Base-by-base conservation (phyloP, 2,113 vertebrate species). In the Menidia beryllina region DNA sequence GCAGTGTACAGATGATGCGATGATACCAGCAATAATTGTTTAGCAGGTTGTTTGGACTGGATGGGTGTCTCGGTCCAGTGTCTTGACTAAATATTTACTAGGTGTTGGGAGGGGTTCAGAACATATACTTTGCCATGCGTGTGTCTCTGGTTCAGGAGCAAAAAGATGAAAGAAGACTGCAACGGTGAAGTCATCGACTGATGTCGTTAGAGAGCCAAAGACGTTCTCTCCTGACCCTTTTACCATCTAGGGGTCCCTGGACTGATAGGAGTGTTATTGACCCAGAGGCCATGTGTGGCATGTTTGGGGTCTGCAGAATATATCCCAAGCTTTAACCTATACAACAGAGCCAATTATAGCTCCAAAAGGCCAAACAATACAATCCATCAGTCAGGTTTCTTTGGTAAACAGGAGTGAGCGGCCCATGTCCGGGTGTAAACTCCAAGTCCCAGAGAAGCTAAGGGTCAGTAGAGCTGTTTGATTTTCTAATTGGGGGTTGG, bases 281-380 rank as follows among this genome's bases (percentile, higher is more conserved):
- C 92, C 92, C 85, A 73, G 77, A 88, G 90, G 90, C 91, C 88
- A 85, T 85, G 80, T 49, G 49, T 93, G 93, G 91, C 91, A 93
- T 93, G 92, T 94, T 94, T 94, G 79, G 91, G 90, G 89, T 91
- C 92, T 93, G 93, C 89, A 84, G 89, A 93, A 92, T 91, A 93
- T 93, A 93, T 94, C 87, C 90, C 84, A 77, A 77, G 89, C 86
- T 81, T 91, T 92, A 93, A 94, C 90, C 89, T 93, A 93, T 93
- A 93, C 92, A 94, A 92, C 79, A n/a, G 62, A 87, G 84, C 89
- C 90, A 91, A 91, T 94, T 93, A 92, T 88, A 91, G 89, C 86
- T 68, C 82, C 43, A 54, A 86, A 94, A 92, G 92, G 90, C 92
- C 92, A 94, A 94, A 93, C 91, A 92, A 93, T 93, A 85, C 89